Evolutionary conservation across 2,113 vertebrate species (phyloP).

Genomic region (Nicator chloris): DNA sequence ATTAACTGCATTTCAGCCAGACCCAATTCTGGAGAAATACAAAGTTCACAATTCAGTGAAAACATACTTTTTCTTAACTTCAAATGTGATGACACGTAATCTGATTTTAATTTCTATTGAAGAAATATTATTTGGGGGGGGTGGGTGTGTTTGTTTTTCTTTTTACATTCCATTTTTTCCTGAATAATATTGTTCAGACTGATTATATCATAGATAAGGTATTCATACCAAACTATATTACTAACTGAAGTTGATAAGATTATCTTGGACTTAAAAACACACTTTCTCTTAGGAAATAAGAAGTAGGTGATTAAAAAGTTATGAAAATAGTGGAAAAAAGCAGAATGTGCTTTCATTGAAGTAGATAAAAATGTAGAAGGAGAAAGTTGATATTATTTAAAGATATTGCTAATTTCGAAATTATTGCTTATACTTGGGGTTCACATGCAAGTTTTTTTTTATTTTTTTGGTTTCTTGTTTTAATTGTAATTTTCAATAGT

Average conservation of each 20-base stretch:
- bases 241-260: neutral
- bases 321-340: neutral
- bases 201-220: neutral
- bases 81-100: neutral
- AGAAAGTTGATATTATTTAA: neutral
- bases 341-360: neutral
- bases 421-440: neutral
- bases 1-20: neutral
- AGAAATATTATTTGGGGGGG: neutral
- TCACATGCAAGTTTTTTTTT: neutral
- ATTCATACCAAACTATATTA: neutral
- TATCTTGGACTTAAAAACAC: neutral
- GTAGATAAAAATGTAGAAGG: neutral
- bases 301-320: neutral
- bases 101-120: neutral
- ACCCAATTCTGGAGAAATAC: neutral
- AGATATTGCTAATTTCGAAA: neutral
- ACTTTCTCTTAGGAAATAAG: neutral
- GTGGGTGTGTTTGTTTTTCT: fast-evolving
- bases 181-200: neutral
- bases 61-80: neutral
- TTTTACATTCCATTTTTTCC: neutral
- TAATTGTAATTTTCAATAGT: neutral
- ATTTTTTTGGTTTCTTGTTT: neutral
- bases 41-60: neutral